Evolutionary conservation across 2,113 vertebrate genomes (phyloP).

Genomic region (Microtus ochrogaster): DNA sequence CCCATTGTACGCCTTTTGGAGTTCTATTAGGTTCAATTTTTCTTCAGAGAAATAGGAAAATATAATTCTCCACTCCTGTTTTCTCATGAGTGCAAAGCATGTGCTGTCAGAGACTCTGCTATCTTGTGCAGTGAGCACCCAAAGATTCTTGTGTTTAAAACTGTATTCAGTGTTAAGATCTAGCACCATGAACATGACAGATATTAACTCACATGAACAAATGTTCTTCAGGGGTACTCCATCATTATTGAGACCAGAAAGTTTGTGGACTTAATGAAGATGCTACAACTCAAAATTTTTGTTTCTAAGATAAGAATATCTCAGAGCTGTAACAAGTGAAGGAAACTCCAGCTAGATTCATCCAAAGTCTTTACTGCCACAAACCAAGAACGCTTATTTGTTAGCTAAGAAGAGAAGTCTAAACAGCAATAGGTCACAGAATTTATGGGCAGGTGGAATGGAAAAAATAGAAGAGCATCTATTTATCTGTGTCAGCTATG

Average conservation of each 20-base stretch:
- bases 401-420: not conserved
- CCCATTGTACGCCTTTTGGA: not conserved
- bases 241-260: not conserved
- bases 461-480: accelerated
- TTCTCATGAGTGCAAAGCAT: not conserved
- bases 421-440: not conserved
- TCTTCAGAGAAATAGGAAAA: not conserved
- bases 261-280: not conserved
- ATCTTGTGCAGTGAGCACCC: too few relatives aligned
- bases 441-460: too few relatives aligned
- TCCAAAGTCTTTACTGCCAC: too few relatives aligned
- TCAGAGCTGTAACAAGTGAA: accelerated
- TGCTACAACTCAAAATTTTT: not conserved
- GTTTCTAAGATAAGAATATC: not conserved
- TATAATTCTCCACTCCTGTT: not conserved
- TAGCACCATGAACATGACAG: not conserved
- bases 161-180: not conserved
- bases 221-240: not conserved
- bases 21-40: not conserved
- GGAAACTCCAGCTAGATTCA: not conserved
- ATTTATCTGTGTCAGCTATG: too few relatives aligned
- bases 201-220: not conserved
- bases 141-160: not conserved
- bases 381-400: not conserved
- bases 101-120: not conserved